Percentiles rank a stretch among this genome's conserved stretches.
phyloP scores from a whole-genome alignment of 2,888 invertebrate species.

The Watsonalla cultraria region DNA sequence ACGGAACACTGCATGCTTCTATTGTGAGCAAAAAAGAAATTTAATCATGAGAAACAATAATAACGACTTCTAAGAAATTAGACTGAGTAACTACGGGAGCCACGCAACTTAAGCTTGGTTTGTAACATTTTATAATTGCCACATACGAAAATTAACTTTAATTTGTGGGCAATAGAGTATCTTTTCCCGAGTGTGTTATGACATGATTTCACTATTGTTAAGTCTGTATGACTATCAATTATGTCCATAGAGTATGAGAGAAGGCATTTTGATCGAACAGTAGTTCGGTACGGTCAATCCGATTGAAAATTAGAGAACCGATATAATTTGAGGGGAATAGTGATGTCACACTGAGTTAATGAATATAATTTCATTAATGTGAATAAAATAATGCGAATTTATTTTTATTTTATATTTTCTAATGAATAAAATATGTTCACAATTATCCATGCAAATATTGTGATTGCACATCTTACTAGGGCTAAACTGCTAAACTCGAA shows the following conservation, averaged over 20 bases:
- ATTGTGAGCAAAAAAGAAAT: slow-evolving; percentile 75
- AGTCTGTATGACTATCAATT: slow-evolving; percentile 77
- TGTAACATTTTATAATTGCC: slow-evolving; percentile 44
- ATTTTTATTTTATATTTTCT: too few relatives aligned
- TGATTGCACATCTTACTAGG: too few relatives aligned
- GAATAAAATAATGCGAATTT: too few relatives aligned
- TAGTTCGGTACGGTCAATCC: slow-evolving; percentile 68
- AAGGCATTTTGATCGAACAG: slow-evolving; percentile 73
- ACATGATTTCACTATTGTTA: slow-evolving; percentile 71
- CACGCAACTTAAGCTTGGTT: slow-evolving; percentile 69
- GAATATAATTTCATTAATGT: background rate
- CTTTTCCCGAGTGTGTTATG: slow-evolving; percentile 19
- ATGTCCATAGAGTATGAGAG: slow-evolving; percentile 69
- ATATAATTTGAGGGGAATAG: slow-evolving; percentile 71
- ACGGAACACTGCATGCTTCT: slow-evolving; percentile 57
- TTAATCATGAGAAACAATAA: slow-evolving; percentile 79
- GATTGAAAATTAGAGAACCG: slow-evolving; percentile 78
- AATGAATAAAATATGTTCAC: background rate
- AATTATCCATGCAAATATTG: too few relatives aligned
- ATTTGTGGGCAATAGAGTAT: slow-evolving; percentile 23
- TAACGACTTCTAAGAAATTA: slow-evolving; percentile 74
- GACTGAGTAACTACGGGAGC: slow-evolving; percentile 75
- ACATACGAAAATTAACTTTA: slow-evolving; percentile 31
- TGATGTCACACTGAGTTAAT: slow-evolving; percentile 34
- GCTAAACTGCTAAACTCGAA: too few relatives aligned